phyloP scores from a whole-genome alignment of 2,113 vertebrate species.

The Arothron firmamentum region DNA sequence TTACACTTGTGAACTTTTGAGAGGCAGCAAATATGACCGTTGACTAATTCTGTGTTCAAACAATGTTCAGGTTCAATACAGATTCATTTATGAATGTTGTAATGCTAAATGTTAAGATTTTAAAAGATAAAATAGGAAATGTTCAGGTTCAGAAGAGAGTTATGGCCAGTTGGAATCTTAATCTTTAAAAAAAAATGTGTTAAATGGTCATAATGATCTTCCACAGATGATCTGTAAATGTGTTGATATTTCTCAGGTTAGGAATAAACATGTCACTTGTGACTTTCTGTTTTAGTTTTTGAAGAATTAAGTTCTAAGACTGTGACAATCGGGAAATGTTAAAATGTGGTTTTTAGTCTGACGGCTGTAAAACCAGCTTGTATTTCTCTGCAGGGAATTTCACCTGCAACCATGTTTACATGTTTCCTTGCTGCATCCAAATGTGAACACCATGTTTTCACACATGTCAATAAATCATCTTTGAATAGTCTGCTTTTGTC shows the following conservation, averaged over 20 bases:
- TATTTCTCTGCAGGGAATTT: too few species aligned
- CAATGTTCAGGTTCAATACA: not conserved
- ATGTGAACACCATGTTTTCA: constrained; percentile 46
- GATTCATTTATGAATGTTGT: too few species aligned
- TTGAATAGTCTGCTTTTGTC: constrained; percentile 24
- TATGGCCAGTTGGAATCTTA: too few species aligned
- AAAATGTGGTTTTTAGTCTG: too few species aligned
- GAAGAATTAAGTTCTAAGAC: not conserved
- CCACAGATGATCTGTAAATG: not conserved
- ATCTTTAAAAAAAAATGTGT: too few species aligned
- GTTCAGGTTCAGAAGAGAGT: too few species aligned
- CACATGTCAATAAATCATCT: constrained; percentile 60
- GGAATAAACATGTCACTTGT: not conserved
- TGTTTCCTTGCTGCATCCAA: constrained; percentile 54
- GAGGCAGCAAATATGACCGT: not conserved
- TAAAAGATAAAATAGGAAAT: too few species aligned
- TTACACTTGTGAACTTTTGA: too few species aligned
- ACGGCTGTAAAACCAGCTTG: too few species aligned
- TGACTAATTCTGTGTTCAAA: not conserved
- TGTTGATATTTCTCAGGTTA: not conserved
- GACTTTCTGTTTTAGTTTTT: not conserved
- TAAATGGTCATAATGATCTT: not conserved
- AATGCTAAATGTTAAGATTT: too few species aligned
- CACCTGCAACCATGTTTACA: constrained; percentile 46
- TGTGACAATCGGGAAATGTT: not conserved